Evolutionary conservation across 2,113 vertebrate genomes (phyloP), one percentile per base, ranked within the genome.

Genomic region (Micromys minutus): DNA sequence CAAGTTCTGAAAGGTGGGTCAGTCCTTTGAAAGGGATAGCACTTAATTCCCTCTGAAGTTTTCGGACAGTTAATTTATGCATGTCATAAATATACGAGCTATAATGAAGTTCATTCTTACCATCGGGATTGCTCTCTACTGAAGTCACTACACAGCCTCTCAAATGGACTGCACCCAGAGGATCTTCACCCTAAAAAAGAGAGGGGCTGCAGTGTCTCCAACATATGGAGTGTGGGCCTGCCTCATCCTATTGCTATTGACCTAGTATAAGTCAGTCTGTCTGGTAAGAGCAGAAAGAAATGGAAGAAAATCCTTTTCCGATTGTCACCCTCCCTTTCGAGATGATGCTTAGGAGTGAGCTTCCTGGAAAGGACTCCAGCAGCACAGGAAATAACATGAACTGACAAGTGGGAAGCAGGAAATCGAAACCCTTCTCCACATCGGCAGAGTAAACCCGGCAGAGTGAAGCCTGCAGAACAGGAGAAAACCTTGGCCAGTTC

Each of bases 131-230:
- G 50, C 97, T 98, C 98, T 99, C 99, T 95, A 99, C 99, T 5
- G 99, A 99, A 29, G 99, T 99, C 90, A 99, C 99, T 93, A 99
- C 99, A 0, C 98, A 99, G 4, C 99, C 99, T 94, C 99, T 99
- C 97, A 99, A 98, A 93, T 99, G 99, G 97, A 99, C 98, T 2
- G 99, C 99, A 90, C 99, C 99, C 87, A 99, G 97, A 3, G 99
- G 99, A 2, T 99, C 98, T 83, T 99, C 97, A 98, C 99, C 96
- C 98, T 99, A 69, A 21, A 90, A 63, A 77, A 93, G 13, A 88
- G 75, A 94, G 13, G 15, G 22, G 19, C 57, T 7, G 16, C 79
- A 75, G 87, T 50, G 55, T 59, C 95, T 87, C 55, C 80, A 74
- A 55, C 71, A 8, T 63, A 81, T 5, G 75, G 45, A 29, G 0